Percentiles rank a stretch among this genome's conserved stretches.
Evolutionary conservation across 2,888 invertebrate genomes (phyloP).

Genomic region (Calephelis perditalis): DNA sequence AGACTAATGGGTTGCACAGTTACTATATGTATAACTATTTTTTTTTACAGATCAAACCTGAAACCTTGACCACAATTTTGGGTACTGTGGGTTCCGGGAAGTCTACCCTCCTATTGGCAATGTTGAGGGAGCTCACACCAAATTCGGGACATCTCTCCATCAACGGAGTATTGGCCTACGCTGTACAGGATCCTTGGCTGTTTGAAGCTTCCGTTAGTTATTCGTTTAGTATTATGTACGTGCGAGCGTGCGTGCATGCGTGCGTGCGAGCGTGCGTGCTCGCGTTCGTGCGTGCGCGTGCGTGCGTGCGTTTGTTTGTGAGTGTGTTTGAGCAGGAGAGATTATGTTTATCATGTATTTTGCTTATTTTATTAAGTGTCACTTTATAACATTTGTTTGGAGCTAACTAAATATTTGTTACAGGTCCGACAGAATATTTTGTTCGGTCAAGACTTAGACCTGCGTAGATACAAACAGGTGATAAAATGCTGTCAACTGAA

Average conservation of each 20-base stretch:
- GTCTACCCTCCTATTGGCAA: constrained; percentile 83
- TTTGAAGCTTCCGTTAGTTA: constrained; percentile 67
- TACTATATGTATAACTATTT: too few species aligned
- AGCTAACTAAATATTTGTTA: background rate
- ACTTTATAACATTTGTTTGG: too few species aligned
- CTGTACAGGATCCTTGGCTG: constrained; percentile 84
- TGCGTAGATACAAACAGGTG: constrained; percentile 72
- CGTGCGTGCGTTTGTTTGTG: too few species aligned
- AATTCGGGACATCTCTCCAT: constrained; percentile 74
- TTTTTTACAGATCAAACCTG: constrained; percentile 55
- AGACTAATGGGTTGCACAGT: too few species aligned
- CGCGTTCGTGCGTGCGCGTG: too few species aligned
- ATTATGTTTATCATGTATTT: too few species aligned
- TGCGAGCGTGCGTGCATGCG: too few species aligned
- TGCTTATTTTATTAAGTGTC: too few species aligned
- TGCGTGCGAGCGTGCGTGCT: too few species aligned
- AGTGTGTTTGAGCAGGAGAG: too few species aligned
- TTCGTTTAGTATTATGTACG: background rate
- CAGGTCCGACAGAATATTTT: constrained; percentile 86
- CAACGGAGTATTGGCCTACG: constrained; percentile 76
- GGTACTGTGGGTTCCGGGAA: constrained; percentile 88
- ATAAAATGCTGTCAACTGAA: constrained; percentile 78
- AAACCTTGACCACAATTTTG: constrained; percentile 79
- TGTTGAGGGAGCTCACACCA: constrained; percentile 84
- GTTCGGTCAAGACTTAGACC: constrained; percentile 81